Conservation (phyloP, 2,113 vertebrate species). For the Phylloscopus whistleri region DNA sequence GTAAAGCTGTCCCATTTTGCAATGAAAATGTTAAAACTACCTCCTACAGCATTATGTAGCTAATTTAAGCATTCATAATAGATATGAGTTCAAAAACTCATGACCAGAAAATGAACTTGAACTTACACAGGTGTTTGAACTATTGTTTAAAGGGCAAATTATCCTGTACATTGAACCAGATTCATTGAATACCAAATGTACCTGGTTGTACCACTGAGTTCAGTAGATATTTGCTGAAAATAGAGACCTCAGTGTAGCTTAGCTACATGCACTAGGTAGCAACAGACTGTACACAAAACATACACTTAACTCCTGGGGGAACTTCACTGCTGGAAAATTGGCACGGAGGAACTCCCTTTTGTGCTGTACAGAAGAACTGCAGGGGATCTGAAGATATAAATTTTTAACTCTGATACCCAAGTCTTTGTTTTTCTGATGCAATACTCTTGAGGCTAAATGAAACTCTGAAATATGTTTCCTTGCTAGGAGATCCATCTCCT, state of each 20-base stretch:
- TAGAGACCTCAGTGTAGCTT: not conserved
- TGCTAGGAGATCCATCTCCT: not conserved
- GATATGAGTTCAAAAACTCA: not conserved
- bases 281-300: slow-evolving; percentile 50
- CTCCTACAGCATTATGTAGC: not conserved
- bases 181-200: not conserved
- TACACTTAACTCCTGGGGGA: not conserved
- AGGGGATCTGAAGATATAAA: not conserved
- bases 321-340: not conserved
- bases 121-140: not conserved
- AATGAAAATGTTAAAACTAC: not conserved
- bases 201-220: not conserved
- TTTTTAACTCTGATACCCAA: not conserved
- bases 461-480: not conserved
- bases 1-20: not conserved
- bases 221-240: not conserved
- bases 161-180: not conserved
- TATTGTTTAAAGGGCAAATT: not conserved
- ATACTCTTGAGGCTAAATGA: not conserved
- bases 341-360: not conserved
- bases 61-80: not conserved
- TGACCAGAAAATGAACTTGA: not conserved
- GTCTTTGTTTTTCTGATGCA: slow-evolving; percentile 1
- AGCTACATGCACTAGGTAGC: not conserved
- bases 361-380: not conserved